Conservation (phyloP, 2,797 vertebrate genomes). For the Glyptemys insculpta region DNA sequence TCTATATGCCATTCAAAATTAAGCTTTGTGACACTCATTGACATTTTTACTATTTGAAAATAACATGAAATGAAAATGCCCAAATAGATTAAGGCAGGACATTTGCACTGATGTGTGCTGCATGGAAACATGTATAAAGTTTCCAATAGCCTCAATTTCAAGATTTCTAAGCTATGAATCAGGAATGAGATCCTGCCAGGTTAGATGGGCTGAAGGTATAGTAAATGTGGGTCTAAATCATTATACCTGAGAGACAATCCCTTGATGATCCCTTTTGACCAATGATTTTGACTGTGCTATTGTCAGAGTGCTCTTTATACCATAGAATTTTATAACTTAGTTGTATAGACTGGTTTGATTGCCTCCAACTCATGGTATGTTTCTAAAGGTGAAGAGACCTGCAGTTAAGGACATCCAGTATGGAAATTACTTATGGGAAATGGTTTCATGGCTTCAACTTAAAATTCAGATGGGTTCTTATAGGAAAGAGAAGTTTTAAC, state of each 20-base stretch:
- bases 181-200: constrained; percentile 51
- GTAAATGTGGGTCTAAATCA: constrained; percentile 29
- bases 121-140: neutral
- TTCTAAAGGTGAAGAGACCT: constrained; percentile 25
- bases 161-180: constrained; percentile 28
- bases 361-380: constrained; percentile 22
- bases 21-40: neutral
- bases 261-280: constrained; percentile 62
- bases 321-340: constrained; percentile 46
- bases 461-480: constrained; percentile 35
- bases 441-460: constrained; percentile 43
- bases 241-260: constrained; percentile 55
- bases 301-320: constrained; percentile 55
- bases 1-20: neutral
- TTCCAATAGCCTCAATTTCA: constrained; percentile 1
- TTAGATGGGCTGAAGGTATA: constrained; percentile 52
- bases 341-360: constrained; percentile 39
- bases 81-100: neutral
- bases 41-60: neutral
- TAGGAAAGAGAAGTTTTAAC: constrained; percentile 26
- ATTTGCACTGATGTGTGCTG: neutral
- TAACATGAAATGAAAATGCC: neutral
- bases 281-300: constrained; percentile 16
- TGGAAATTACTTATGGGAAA: constrained; percentile 36
- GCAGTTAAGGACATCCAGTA: constrained; percentile 42